These are phyloP conservation scores for Drosophila greeni DNA, from an alignment of 2,888 invertebrate species.

Conservation along the genomic window DNA sequence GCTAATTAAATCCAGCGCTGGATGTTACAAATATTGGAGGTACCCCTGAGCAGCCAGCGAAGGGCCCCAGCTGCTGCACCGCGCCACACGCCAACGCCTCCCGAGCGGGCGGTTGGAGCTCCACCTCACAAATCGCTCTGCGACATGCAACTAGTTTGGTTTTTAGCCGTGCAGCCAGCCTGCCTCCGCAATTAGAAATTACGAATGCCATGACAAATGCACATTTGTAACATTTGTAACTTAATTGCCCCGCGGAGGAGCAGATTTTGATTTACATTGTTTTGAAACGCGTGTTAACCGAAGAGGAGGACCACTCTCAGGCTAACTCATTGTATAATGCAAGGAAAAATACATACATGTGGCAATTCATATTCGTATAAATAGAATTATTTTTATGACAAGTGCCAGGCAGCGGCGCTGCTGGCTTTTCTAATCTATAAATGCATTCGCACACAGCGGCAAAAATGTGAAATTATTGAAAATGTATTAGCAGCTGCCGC, in stretches of 20 bases:
- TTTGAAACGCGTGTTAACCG: neutral
- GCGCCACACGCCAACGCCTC: conserved; percentile 32
- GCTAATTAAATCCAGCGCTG: conserved; percentile 57
- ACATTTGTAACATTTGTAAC: conserved; percentile 44
- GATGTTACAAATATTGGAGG: conserved; percentile 30
- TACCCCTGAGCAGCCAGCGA: neutral
- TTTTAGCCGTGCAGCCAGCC: neutral
- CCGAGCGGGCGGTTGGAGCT: neutral
- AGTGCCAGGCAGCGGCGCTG: conserved; percentile 12
- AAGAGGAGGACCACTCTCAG: neutral
- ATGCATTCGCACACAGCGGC: conserved; percentile 8
- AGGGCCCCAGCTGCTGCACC: conserved; percentile 5
- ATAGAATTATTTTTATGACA: conserved; percentile 35
- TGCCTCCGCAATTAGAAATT: conserved; percentile 35
- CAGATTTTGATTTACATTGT: conserved; percentile 16
- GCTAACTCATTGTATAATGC: conserved; percentile 19
- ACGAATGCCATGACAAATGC: conserved; percentile 45
- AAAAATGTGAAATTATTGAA: conserved; percentile 23
- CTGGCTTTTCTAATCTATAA: conserved; percentile 25
- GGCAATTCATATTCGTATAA: conserved; percentile 19
- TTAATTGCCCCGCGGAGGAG: conserved; percentile 15
- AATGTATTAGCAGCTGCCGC: conserved; percentile 35
- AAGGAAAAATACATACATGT: too few species aligned
- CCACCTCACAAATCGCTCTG: conserved; percentile 49
- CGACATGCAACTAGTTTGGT: conserved; percentile 58